Conservation (phyloP, 2,888 invertebrate genomes). For the Pseudeuparius sepicola region DNA sequence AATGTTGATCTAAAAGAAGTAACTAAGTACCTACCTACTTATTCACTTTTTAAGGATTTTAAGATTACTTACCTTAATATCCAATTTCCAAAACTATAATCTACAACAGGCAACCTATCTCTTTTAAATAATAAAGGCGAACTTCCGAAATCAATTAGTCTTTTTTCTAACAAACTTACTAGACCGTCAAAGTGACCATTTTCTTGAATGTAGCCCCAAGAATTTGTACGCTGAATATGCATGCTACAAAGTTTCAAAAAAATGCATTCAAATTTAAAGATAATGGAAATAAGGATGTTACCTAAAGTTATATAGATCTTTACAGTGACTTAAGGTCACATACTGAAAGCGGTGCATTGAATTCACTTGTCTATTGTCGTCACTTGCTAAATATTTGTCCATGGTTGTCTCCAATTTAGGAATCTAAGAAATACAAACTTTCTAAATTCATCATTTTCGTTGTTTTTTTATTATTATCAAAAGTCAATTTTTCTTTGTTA, state of each 20-base stretch:
- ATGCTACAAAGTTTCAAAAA: slow-evolving; percentile 36
- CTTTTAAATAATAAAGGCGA: slow-evolving; percentile 53
- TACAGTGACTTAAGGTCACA: slow-evolving; percentile 47
- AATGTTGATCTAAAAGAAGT: slow-evolving; percentile 46
- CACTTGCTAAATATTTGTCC: slow-evolving; percentile 44
- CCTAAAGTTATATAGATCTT: slow-evolving; percentile 59
- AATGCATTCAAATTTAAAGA: too few species aligned
- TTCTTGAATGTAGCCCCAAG: slow-evolving; percentile 52
- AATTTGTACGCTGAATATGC: slow-evolving; percentile 41
- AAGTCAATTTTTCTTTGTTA: too few species aligned
- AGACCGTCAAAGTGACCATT: slow-evolving; percentile 55
- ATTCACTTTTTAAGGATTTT: not conserved
- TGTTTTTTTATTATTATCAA: too few species aligned
- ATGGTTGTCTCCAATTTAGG: slow-evolving; percentile 39
- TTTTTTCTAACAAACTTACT: slow-evolving; percentile 47
- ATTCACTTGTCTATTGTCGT: slow-evolving; percentile 46
- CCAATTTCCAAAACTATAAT: slow-evolving; percentile 50
- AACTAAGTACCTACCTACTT: not conserved
- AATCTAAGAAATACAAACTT: slow-evolving; percentile 31
- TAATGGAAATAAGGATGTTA: too few species aligned
- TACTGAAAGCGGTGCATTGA: slow-evolving; percentile 56
- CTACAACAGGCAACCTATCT: slow-evolving; percentile 43
- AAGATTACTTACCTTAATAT: slow-evolving; percentile 43
- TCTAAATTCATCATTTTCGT: too few species aligned
- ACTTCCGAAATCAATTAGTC: slow-evolving; percentile 52